Percentiles rank a stretch among this genome's conserved stretches.
phyloP scores from a whole-genome alignment of 2,797 vertebrate species.

The Acanthis flammea region DNA sequence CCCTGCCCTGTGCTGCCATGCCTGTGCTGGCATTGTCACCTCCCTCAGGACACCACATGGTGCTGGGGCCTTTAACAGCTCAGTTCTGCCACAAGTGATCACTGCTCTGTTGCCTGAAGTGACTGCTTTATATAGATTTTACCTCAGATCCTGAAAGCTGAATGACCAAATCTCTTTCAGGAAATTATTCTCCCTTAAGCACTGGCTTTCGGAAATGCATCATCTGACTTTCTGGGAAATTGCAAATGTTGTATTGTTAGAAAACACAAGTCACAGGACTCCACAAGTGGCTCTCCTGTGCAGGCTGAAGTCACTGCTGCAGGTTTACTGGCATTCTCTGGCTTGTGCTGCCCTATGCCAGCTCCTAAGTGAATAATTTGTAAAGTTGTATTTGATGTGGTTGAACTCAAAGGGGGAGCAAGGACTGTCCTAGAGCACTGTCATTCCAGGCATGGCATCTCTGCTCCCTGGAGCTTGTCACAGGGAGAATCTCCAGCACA shows the following conservation, averaged over 20 bases:
- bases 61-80: background rate
- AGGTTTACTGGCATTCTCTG: background rate
- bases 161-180: background rate
- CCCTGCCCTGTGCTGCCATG: fast-evolving
- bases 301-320: background rate
- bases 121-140: background rate
- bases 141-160: background rate
- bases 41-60: background rate
- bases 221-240: slow-evolving; percentile 13
- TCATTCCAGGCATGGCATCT: background rate
- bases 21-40: background rate
- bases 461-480: background rate
- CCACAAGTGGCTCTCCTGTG: background rate
- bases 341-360: background rate
- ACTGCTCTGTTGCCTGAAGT: background rate
- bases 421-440: background rate
- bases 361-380: background rate
- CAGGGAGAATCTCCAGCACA: background rate
- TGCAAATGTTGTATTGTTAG: background rate
- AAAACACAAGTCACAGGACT: background rate
- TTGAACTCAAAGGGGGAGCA: background rate
- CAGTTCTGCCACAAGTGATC: background rate
- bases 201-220: background rate
- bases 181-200: background rate
- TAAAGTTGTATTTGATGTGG: background rate